Conservation (phyloP, 1,140 invertebrate species). For the Philopotamus ludificatus region DNA sequence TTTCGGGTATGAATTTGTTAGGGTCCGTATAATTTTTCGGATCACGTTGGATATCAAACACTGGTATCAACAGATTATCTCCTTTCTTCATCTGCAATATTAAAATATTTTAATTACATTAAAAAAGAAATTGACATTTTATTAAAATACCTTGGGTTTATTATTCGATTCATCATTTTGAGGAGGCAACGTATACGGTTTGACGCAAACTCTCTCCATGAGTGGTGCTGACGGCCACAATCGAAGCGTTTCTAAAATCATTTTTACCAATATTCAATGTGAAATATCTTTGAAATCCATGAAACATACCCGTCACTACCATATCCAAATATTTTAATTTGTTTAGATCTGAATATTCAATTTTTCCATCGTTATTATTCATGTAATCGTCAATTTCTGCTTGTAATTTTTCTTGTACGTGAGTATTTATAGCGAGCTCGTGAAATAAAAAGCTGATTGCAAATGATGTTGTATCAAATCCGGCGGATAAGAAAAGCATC, state of each 20-base stretch:
- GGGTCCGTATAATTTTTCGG: conserved; percentile 60
- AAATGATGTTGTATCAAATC: conserved; percentile 63
- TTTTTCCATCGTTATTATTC: conserved; percentile 12
- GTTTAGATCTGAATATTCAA: conserved; percentile 39
- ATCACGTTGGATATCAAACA: conserved; percentile 50
- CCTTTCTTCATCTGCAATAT: conserved; percentile 41
- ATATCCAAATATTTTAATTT: conserved; percentile 45
- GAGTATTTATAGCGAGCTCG: conserved; percentile 57
- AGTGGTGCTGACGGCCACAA: conserved; percentile 17
- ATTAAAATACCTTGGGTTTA: too few relatives aligned
- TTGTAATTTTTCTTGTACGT: conserved; percentile 58
- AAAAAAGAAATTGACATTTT: too few relatives aligned
- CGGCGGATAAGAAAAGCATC: conserved; percentile 55
- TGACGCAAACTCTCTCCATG: conserved; percentile 22
- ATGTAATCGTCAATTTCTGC: conserved; percentile 55
- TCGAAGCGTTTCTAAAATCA: neutral
- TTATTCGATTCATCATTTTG: too few relatives aligned
- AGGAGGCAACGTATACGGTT: too few relatives aligned
- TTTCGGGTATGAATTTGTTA: conserved; percentile 65
- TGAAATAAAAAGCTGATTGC: conserved; percentile 57
- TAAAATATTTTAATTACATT: too few relatives aligned
- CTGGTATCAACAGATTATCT: conserved; percentile 46
- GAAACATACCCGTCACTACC: conserved; percentile 33
- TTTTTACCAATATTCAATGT: too few relatives aligned
- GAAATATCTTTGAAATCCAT: too few relatives aligned